These are phyloP conservation scores for Ylistrum balloti DNA, from an alignment of 1,140 invertebrate species.

Conservation along the genomic window DNA sequence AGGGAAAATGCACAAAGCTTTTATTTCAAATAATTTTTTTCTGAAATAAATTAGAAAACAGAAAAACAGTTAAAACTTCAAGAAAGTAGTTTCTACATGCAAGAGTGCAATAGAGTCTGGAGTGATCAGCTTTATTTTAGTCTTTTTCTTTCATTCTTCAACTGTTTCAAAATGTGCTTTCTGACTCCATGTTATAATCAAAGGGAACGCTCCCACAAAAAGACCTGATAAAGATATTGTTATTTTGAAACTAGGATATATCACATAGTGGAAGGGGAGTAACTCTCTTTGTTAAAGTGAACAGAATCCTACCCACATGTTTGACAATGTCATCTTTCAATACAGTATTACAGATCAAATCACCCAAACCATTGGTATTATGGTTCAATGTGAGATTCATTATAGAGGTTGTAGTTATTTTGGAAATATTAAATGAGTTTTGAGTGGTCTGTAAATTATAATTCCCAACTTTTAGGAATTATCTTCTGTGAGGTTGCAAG, in stretches of 20 bases:
- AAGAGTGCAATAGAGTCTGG: slow-evolving; percentile 13
- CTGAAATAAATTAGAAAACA: neutral
- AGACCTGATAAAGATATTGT: neutral
- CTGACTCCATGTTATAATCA: neutral
- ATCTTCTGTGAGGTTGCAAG: too few species aligned
- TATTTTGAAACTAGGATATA: neutral
- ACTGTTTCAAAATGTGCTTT: slow-evolving; percentile 3
- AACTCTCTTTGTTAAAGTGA: too few species aligned
- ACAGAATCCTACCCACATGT: too few species aligned
- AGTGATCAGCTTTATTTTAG: neutral
- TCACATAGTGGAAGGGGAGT: neutral
- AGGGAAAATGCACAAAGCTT: neutral
- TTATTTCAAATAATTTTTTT: slow-evolving; percentile 3
- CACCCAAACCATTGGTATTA: too few species aligned
- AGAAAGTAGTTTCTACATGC: neutral
- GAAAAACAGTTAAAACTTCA: neutral
- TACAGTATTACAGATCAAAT: too few species aligned
- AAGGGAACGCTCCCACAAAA: neutral
- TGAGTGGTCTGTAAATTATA: too few species aligned
- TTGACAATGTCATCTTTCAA: too few species aligned
- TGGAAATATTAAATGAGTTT: too few species aligned
- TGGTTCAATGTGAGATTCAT: too few species aligned
- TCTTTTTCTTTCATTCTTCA: neutral
- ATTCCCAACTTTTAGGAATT: too few species aligned
- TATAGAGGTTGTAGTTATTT: too few species aligned